Percentiles rank a stretch among this genome's conserved stretches.
phyloP scores from a whole-genome alignment of 1,140 invertebrate species.

The Tenebrio molitor region DNA sequence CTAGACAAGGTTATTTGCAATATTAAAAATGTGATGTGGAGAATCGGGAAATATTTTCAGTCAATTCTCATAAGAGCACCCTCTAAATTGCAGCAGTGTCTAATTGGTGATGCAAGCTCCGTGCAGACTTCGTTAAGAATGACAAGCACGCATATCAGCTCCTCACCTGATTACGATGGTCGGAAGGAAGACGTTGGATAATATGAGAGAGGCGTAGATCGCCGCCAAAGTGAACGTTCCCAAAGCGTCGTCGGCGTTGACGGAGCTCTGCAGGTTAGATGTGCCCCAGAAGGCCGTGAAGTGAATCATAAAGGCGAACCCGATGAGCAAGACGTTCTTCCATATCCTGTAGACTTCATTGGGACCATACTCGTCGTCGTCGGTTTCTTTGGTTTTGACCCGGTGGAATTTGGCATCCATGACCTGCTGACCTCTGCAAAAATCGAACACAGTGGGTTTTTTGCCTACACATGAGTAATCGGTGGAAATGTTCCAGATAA shows the following conservation, averaged over 20 bases:
- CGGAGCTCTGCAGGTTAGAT: constrained; percentile 83
- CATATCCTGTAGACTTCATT: constrained; percentile 77
- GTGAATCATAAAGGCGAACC: constrained; percentile 84
- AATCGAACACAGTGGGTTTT: no score
- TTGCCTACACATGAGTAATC: no score
- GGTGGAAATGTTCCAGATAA: no score
- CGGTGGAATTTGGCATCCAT: constrained; percentile 61
- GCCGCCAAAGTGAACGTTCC: constrained; percentile 80
- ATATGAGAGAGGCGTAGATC: constrained; percentile 84
- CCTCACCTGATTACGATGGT: constrained; percentile 78
- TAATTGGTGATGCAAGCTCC: background rate
- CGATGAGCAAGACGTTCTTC: constrained; percentile 80
- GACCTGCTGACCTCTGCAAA: constrained; percentile 33
- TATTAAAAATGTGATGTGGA: no score
- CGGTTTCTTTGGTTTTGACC: constrained; percentile 58
- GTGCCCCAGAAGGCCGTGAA: constrained; percentile 88
- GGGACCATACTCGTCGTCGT: constrained; percentile 56
- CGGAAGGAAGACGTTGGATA: constrained; percentile 87
- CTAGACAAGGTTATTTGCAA: no score
- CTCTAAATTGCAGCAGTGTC: no score
- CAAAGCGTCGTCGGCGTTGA: constrained; percentile 77
- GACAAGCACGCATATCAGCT: constrained; percentile 25
- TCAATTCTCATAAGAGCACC: no score
- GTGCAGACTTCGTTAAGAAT: background rate
- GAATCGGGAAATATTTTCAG: no score